phyloP scores from a whole-genome alignment of 37 sponge, comb jelly and placozoan species.

The Bolinopsis microptera region DNA sequence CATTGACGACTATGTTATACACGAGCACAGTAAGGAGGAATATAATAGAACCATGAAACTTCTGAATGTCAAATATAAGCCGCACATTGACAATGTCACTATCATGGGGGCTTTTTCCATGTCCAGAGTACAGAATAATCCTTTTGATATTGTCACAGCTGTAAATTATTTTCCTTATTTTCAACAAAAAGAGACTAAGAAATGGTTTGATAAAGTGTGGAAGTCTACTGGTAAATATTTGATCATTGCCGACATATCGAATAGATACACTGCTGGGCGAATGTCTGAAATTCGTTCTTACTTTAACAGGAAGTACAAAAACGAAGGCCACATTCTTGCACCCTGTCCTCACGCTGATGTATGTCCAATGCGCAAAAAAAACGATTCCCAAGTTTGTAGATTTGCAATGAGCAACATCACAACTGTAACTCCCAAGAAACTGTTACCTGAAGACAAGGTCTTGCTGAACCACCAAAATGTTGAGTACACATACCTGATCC shows the following conservation, averaged over 20 bases:
- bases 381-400: slow-evolving; percentile 24
- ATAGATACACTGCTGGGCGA: slow-evolving; percentile 6
- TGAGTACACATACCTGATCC: slow-evolving; percentile 30
- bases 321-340: slow-evolving; percentile 40
- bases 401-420: neutral
- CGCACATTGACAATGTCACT: slow-evolving; percentile 35
- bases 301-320: neutral
- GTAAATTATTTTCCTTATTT: slow-evolving; percentile 34
- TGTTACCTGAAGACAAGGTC: neutral
- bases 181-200: neutral
- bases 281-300: neutral
- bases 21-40: slow-evolving; percentile 30
- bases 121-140: neutral
- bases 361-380: slow-evolving; percentile 11
- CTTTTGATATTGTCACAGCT: slow-evolving; percentile 46
- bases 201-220: slow-evolving; percentile 62
- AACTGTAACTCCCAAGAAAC: neutral
- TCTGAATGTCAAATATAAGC: neutral
- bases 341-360: slow-evolving; percentile 27
- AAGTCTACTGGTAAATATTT: neutral
- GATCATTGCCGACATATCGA: slow-evolving; percentile 25
- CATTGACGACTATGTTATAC: slow-evolving; percentile 49
- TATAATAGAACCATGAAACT: slow-evolving; percentile 23
- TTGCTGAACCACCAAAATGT: neutral
- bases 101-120: slow-evolving; percentile 22